Percentiles rank a stretch among this genome's conserved stretches.
These are phyloP conservation scores for Poecile atricapillus DNA, from an alignment of 2,113 vertebrate species.

Conservation along the genomic window DNA sequence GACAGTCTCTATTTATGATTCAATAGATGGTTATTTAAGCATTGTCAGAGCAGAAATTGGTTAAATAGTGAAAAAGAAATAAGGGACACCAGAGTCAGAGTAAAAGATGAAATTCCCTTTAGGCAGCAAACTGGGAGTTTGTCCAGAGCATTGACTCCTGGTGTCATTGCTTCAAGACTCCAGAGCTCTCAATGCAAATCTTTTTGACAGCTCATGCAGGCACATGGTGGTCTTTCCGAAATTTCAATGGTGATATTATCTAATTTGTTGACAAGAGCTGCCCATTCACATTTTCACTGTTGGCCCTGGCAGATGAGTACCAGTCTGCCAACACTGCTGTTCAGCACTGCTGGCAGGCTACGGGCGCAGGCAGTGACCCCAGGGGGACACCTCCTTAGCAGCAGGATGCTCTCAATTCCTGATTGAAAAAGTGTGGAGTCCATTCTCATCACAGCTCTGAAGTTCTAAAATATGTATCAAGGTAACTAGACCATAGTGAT, in stretches of 20 bases:
- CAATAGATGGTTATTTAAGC: not conserved
- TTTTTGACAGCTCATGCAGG: not conserved
- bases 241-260: not conserved
- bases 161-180: not conserved
- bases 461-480: not conserved
- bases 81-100: not conserved
- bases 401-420: not conserved
- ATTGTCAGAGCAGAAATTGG: not conserved
- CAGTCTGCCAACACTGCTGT: not conserved
- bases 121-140: not conserved
- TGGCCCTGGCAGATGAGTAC: not conserved
- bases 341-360: not conserved
- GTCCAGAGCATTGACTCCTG: not conserved
- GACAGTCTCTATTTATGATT: not conserved
- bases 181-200: accelerated
- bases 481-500: not conserved
- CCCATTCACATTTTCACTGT: not conserved
- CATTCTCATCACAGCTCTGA: not conserved
- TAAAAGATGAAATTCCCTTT: not conserved
- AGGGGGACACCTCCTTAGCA: accelerated
- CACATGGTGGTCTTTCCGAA: accelerated
- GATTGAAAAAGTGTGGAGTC: not conserved
- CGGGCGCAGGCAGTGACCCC: not conserved
- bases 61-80: not conserved
- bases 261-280: not conserved